These are phyloP conservation scores for Drosophila tropicalis DNA, from an alignment of 1,140 invertebrate species.

Conservation along the genomic window DNA sequence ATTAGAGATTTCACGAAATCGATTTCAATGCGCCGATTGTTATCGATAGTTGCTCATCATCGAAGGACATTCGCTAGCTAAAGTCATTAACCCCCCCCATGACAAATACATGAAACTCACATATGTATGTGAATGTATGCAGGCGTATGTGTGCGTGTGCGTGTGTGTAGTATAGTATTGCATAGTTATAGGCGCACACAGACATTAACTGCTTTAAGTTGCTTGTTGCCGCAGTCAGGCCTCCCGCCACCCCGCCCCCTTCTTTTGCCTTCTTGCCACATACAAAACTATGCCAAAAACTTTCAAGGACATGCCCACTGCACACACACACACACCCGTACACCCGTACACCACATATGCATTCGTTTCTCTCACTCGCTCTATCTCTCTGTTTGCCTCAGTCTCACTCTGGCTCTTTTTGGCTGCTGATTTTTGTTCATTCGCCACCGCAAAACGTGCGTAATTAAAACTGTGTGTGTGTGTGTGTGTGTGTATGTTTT, in stretches of 20 bases:
- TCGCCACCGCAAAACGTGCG: conserved; percentile 74
- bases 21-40: no score
- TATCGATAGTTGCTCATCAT: no score
- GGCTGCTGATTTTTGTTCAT: conserved; percentile 52
- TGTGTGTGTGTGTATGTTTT: conserved; percentile 13
- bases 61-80: no score
- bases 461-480: conserved; percentile 67
- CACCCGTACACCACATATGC: conserved; percentile 13
- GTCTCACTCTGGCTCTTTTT: conserved; percentile 16
- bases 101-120: conserved; percentile 8
- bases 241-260: neutral
- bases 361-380: conserved; percentile 6
- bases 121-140: neutral
- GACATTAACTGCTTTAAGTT: conserved; percentile 57
- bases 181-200: conserved; percentile 44
- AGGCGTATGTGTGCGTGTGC: conserved; percentile 5
- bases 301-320: conserved; percentile 80
- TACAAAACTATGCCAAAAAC: conserved; percentile 82
- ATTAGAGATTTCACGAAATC: no score
- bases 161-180: conserved; percentile 2
- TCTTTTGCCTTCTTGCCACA: conserved; percentile 19
- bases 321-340: conserved; percentile 32
- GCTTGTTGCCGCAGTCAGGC: conserved; percentile 28
- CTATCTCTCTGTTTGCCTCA: conserved; percentile 6
- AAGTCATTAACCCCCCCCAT: conserved; percentile 66